Percentiles rank a stretch among this genome's conserved stretches.
phyloP scores from a whole-genome alignment of 2,888 invertebrate species.

The Heliconius sara region DNA sequence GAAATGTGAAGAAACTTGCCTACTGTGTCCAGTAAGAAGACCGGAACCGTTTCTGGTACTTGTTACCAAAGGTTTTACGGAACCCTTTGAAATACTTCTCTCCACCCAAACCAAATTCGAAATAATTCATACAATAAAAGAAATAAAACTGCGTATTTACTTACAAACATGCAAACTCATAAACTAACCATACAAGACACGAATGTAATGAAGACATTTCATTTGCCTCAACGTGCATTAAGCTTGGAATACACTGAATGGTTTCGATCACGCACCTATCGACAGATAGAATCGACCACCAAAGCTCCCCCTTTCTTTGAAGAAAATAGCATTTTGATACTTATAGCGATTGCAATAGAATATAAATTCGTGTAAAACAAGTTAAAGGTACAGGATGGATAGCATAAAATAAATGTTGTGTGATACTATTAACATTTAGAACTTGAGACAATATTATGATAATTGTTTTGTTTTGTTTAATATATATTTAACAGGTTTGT shows the following conservation, averaged over 20 bases:
- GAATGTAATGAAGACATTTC: constrained; percentile 60
- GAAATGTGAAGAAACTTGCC: too few species aligned
- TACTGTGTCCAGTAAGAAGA: too few species aligned
- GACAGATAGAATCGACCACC: constrained; percentile 42
- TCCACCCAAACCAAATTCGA: background rate
- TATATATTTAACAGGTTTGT: background rate
- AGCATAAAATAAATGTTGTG: constrained; percentile 17
- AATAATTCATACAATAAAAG: background rate
- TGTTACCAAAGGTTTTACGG: too few species aligned
- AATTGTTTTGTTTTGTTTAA: background rate
- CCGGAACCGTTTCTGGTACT: too few species aligned
- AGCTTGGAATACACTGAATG: constrained; percentile 52
- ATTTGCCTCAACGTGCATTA: constrained; percentile 43
- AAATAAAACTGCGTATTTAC: constrained; percentile 16
- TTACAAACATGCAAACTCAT: constrained; percentile 12
- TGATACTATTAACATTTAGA: constrained; percentile 17
- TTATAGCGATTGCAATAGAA: constrained; percentile 7
- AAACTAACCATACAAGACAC: constrained; percentile 41
- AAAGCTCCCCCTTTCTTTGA: constrained; percentile 10
- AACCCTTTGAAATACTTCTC: too few species aligned
- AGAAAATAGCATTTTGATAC: constrained; percentile 12
- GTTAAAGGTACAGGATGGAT: background rate
- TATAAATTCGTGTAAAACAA: background rate
- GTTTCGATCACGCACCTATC: constrained; percentile 59
- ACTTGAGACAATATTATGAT: constrained; percentile 18